Percentiles rank a stretch among this genome's conserved stretches.
Conservation (phyloP, 2,797 vertebrate species). For the Spheniscus humboldti region DNA sequence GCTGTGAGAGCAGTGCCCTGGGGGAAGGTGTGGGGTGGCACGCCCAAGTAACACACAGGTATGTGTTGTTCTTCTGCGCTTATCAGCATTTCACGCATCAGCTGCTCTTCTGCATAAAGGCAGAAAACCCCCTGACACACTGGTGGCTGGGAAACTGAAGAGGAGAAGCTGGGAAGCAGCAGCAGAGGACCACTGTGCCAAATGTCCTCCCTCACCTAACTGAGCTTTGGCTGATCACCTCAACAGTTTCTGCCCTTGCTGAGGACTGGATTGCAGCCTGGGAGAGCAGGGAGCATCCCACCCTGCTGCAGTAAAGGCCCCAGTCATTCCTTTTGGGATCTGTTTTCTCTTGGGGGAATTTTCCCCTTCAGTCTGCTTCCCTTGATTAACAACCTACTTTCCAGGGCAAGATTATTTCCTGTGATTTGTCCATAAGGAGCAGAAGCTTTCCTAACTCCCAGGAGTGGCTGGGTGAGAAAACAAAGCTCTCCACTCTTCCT, state of each 20-base stretch:
- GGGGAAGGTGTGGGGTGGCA: background rate
- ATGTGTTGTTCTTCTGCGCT: slow-evolving; percentile 20
- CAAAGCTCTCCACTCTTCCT: background rate
- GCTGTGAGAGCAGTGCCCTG: background rate
- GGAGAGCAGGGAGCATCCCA: background rate
- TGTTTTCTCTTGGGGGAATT: background rate
- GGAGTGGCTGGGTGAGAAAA: background rate
- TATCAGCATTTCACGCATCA: slow-evolving; percentile 20
- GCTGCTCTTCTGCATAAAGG: background rate
- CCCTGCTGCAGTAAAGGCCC: background rate
- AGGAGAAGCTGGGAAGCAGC: background rate
- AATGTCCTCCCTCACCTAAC: background rate
- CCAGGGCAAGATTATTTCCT: background rate
- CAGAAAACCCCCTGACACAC: background rate
- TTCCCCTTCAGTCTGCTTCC: background rate
- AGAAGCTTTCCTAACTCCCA: background rate
- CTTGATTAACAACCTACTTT: background rate
- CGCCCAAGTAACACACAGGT: background rate
- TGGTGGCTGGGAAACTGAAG: background rate
- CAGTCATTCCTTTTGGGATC: background rate
- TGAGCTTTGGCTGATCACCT: background rate
- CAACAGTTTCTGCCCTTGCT: background rate
- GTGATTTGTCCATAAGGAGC: background rate
- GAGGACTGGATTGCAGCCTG: background rate
- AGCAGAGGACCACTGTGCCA: background rate